Evolutionary conservation across 2,888 invertebrate genomes (phyloP).

Genomic region (Tetragonula carbonaria): DNA sequence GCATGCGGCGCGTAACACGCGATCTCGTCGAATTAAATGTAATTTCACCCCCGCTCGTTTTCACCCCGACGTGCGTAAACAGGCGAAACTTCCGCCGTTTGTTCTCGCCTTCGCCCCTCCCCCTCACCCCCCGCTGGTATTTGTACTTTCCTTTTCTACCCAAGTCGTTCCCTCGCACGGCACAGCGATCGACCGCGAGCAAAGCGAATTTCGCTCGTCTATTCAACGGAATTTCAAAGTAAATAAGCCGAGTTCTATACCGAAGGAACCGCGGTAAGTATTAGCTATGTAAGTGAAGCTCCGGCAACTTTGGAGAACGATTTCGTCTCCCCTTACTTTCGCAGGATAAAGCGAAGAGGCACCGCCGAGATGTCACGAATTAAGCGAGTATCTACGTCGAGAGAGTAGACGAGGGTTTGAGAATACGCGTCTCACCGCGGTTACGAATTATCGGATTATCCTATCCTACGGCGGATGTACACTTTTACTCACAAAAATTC

Average conservation of each 20-base stretch:
- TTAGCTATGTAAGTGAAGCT: background rate
- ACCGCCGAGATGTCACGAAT: too few relatives aligned
- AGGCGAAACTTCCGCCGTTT: slow-evolving; percentile 20
- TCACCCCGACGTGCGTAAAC: slow-evolving; percentile 16
- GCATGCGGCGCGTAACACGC: slow-evolving; percentile 4
- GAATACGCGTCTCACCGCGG: background rate
- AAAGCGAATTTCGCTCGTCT: background rate
- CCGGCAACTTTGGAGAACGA: background rate
- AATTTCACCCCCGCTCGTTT: background rate
- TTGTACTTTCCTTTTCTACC: background rate
- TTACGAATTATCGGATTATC: background rate
- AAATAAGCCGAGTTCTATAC: background rate
- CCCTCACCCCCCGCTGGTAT: background rate
- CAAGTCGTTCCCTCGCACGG: background rate
- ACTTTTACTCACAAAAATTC: too few relatives aligned
- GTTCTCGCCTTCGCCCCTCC: background rate
- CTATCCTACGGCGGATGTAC: background rate
- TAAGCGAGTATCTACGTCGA: background rate
- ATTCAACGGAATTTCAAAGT: background rate
- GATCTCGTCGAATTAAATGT: slow-evolving; percentile 31
- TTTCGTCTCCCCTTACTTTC: too few relatives aligned
- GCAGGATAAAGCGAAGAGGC: too few relatives aligned
- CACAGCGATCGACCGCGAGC: background rate
- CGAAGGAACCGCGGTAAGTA: background rate
- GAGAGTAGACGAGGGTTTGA: too few relatives aligned